Evolutionary conservation across 2,888 invertebrate species (phyloP).

Genomic region (Phaonia tiefii): DNA sequence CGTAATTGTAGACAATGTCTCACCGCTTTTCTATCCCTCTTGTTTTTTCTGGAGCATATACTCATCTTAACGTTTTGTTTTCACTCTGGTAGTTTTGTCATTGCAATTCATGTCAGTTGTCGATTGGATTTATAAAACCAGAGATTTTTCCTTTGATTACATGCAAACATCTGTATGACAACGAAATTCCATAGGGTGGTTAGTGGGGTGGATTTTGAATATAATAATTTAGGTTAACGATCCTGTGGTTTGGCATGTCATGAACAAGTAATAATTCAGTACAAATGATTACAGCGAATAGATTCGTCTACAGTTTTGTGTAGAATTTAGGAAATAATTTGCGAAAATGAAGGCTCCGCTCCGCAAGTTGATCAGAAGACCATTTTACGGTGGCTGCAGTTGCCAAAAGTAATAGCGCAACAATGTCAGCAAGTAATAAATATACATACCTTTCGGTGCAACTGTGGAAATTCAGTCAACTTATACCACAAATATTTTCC

Average conservation of each 20-base stretch:
- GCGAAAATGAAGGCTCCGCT: too few relatives aligned
- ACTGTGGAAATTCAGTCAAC: too few relatives aligned
- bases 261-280: background rate
- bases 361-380: too few relatives aligned
- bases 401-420: too few relatives aligned
- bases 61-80: background rate
- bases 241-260: conserved; percentile 4
- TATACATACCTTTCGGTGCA: too few relatives aligned
- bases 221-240: conserved; percentile 9
- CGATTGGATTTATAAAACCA: conserved; percentile 15
- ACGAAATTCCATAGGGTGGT: background rate
- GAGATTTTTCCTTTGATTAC: background rate
- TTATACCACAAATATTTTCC: too few relatives aligned
- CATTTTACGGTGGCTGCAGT: too few relatives aligned
- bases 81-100: background rate
- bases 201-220: too few relatives aligned
- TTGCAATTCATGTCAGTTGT: conserved; percentile 8
- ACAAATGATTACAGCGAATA: background rate
- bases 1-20: conserved; percentile 51
- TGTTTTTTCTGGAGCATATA: background rate
- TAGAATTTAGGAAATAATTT: conserved; percentile 1
- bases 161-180: background rate
- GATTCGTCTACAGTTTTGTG: conserved; percentile 1
- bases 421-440: too few relatives aligned
- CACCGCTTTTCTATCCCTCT: background rate